Evolutionary conservation across 2,888 invertebrate genomes (phyloP), one percentile per base, ranked within the genome.

Genomic region (Ganaspis brasiliensis): DNA sequence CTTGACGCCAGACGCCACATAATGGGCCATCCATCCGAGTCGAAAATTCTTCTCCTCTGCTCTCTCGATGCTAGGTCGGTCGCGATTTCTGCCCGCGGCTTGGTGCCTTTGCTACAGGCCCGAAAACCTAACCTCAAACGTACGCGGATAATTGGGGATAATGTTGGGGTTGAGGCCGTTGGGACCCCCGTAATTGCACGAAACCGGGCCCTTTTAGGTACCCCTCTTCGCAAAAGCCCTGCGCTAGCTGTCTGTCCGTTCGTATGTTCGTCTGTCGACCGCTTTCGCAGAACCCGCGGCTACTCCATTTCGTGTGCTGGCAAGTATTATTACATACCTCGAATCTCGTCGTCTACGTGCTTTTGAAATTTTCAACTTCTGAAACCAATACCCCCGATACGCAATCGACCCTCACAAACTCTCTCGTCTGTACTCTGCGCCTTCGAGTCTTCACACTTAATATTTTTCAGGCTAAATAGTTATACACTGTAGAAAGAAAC

Each of bases 141-240:
- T 87, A 87, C 88, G 84, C 88, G 91, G 90, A 90, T 90, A 90
- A 90, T 90, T 90, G 91, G 89, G 88, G 88, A 90, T 90, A 90
- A 90, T 90, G 85, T 82, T 84, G 89, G 90, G 90, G 90, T 90
- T 90, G 85, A 72, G 80, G 80, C 81, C 83, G 81, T 78, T 78
- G 82, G 84, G 85, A 83, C 85, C 82, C 80, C 83, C 86, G 90
- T 90, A 90, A 90, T 90, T 90, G 90, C 90, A 89, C 87, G 84
- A 85, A 84, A 83, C 83, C 84, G 84, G 85, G 82, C 83, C 85
- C 84, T 85, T 86, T 84, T 83, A 83, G 85, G 84, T 75, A 67
- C 72, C 67, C 76, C 76, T 75, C 72, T 76, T 72, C 74, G 52
- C 71, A 61, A 78, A 45, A 70, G 31, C 67, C 19, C 26, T 59